Evolutionary conservation across 2,113 vertebrate genomes (phyloP).

Genomic region (Cercocebus atys): DNA sequence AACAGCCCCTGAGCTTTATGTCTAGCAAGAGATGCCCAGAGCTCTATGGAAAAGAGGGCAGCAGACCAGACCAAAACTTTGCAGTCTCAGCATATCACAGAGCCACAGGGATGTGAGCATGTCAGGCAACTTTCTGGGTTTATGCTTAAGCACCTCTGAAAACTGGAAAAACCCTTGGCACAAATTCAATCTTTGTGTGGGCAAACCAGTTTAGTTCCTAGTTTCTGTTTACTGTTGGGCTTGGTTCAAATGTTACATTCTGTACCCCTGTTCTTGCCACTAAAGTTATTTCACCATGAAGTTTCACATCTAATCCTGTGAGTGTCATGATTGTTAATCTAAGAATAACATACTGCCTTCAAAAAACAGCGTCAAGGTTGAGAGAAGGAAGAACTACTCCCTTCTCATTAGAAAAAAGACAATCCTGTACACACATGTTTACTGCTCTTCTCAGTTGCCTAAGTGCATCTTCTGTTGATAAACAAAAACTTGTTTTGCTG

Average conservation of each 20-base stretch:
- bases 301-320: neutral
- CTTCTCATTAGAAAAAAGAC: neutral
- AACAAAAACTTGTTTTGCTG: neutral
- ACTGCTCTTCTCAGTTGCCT: neutral
- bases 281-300: neutral
- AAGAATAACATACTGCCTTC: neutral
- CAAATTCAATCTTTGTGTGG: neutral
- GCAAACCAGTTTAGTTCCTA: neutral
- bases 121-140: neutral
- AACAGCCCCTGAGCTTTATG: neutral
- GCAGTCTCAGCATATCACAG: neutral
- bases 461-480: neutral
- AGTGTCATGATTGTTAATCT: neutral
- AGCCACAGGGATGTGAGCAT: rapidly evolving
- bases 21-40: neutral
- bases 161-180: neutral
- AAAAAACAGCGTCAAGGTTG: neutral
- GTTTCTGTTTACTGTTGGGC: neutral
- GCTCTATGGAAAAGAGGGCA: neutral
- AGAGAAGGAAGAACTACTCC: neutral
- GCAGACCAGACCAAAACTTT: neutral
- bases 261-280: neutral
- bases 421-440: neutral
- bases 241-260: neutral
- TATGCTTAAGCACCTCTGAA: neutral